Conservation (phyloP, 2,888 invertebrate species). For the Noctua pronuba region DNA sequence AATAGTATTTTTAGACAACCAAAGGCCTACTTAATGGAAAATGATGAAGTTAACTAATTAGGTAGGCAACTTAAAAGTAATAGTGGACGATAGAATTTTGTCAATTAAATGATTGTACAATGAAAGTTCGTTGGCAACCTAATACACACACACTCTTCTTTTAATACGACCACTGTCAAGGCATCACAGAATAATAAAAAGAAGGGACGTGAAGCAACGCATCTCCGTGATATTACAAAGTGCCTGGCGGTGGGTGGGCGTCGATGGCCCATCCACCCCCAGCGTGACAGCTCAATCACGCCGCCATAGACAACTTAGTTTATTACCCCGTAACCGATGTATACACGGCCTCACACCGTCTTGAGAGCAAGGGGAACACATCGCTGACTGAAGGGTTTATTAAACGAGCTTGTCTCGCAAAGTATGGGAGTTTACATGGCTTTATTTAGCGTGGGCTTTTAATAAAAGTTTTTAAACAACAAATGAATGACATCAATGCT, state of each 20-base stretch:
- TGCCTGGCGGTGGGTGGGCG: conserved; percentile 25
- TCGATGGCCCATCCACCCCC: conserved; percentile 8
- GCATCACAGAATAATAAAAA: background rate
- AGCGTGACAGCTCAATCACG: conserved; percentile 61
- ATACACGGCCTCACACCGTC: conserved; percentile 22
- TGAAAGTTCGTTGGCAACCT: background rate
- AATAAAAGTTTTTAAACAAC: conserved; percentile 7
- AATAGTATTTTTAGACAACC: background rate
- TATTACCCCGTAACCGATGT: conserved; percentile 45
- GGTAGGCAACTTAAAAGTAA: background rate
- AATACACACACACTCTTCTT: background rate
- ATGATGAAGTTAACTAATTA: background rate
- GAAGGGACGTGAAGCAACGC: background rate
- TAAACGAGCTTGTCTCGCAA: conserved; percentile 31
- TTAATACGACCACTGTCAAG: background rate
- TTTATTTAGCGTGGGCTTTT: background rate
- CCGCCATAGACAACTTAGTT: conserved; percentile 43
- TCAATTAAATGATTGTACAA: background rate
- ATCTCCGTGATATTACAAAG: conserved; percentile 9
- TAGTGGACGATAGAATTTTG: background rate
- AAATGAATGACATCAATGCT: background rate
- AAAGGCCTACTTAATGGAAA: background rate
- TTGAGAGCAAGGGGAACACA: conserved; percentile 20
- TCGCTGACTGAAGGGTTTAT: conserved; percentile 32
- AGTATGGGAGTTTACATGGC: background rate